Percentiles rank a stretch among this genome's conserved stretches.
These are phyloP conservation scores for Drosophila bocqueti DNA, from an alignment of 1,140 invertebrate genomes.

Conservation along the genomic window DNA sequence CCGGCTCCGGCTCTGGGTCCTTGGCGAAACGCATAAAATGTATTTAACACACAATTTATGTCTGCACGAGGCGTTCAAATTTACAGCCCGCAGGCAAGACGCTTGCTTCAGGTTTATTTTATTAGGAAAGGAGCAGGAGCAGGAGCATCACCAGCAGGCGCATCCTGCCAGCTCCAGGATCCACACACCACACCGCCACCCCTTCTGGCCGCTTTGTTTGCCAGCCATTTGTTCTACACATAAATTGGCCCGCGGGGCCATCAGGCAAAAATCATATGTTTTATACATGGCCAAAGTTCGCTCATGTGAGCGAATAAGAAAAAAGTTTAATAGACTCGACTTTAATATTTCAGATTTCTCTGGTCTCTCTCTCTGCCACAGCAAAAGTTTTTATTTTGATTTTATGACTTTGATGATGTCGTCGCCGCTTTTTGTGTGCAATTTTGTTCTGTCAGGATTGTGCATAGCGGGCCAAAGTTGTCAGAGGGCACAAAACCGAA, in stretches of 20 bases:
- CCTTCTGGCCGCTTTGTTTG: conserved; percentile 35
- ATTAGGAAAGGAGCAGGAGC: conserved; percentile 44
- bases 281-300: conserved; percentile 74
- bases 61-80: conserved; percentile 78
- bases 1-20: conserved; percentile 16
- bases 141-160: conserved; percentile 20
- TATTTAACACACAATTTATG: conserved; percentile 83
- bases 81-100: conserved; percentile 69
- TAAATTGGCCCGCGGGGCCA: conserved; percentile 79
- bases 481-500: conserved; percentile 15
- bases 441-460: conserved; percentile 20
- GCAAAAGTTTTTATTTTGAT: conserved; percentile 73
- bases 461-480: conserved; percentile 31
- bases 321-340: conserved; percentile 76
- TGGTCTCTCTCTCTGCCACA: conserved; percentile 18
- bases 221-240: conserved; percentile 75
- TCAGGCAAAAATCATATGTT: conserved; percentile 82
- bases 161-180: conserved; percentile 37
- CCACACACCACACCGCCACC: conserved; percentile 4
- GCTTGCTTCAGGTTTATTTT: conserved; percentile 74
- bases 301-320: conserved; percentile 28
- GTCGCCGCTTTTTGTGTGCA: conserved; percentile 39
- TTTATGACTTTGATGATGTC: conserved; percentile 68
- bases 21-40: conserved; percentile 76
- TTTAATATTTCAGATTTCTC: conserved; percentile 65